Base-by-base conservation (phyloP, 2,797 vertebrate species). In the Silurus aristotelis region DNA sequence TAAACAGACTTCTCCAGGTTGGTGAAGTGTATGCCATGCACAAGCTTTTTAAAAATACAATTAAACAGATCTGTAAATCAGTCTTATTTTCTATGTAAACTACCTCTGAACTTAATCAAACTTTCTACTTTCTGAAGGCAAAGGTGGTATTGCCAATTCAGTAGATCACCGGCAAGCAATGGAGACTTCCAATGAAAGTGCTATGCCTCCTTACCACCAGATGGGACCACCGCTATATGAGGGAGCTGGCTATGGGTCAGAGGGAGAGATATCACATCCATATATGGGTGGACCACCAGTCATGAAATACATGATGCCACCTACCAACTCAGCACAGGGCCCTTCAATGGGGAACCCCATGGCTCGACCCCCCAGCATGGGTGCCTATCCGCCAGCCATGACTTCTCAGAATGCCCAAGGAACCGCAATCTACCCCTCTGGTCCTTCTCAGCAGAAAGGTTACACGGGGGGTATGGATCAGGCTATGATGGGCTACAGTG, bases 1-100 rank as follows among this genome's bases (percentile, higher is more conserved):
- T 92, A 99, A 99, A 91, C 98, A 99, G 92, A 99, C 98, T 43
- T 99, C 98, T 31, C 97, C 98, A 91, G 98, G 98, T 99, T 90
- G 93, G 93, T 77, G 5, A 8, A 13, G 12, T 20, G 5, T 55
- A n/a, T 31, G 6, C 6, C 58, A 2, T 86, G 15, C 17, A 78
- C 12, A 83, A 38, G 4, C 43, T 27, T 31, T 60, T 75, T 75
- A n/a, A 15, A 15, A 64, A 14, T 27, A 9, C 22, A 64, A 48
- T 64, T 13, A 52, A 64, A 66, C 7, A 5, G 22, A 5, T 14
- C 58, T 25, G 5, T 15, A 2, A 61, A 25, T 64, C 25, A 43
- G 43, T 14, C 2, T 61, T 19, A 61, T 25, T 48, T 14, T 58
- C 1, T 82, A 12, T 17, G 2, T 71, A 48, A 43, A 64, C 46